Evolutionary conservation across 2,888 invertebrate species (phyloP), one percentile per base, ranked within the genome.

Genomic region (Schizaphis graminum): DNA sequence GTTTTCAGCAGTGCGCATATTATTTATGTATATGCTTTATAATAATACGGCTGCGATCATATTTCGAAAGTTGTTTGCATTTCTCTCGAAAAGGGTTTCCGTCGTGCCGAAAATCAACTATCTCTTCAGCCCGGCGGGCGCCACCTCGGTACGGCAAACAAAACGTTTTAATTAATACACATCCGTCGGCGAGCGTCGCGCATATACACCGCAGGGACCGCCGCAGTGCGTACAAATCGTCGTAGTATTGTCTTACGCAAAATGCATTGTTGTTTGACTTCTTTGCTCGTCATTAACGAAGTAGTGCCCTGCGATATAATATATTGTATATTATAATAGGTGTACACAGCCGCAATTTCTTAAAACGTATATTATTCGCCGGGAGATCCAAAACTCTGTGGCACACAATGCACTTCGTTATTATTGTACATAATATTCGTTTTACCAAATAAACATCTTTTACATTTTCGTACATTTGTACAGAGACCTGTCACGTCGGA

Each of bases 111-210:
- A 94, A 86, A 91, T 94, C 90, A 86, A 94, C 86, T 28, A 28
- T 61, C 93, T 93, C 67, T 93, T 93, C 93, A 49, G 89, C 93
- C 93, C 49, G 91, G 87, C 11, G 89, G 89, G 89, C 84, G 93
- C 84, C 93, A 90, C 89, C 85, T 89, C 89, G 56, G 26, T 35
- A 41, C 47, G 77, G 90, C 94, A 91, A 94, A 94, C 94, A 94
- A 94, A 92, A 94, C 89, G 94, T 94, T 94, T 94, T 94, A 94
- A 94, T 94, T 94, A 94, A 94, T 93, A 57, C 89, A 56, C 89
- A 85, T 49, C 57, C 85, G 47, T 49, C 35, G 67, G 28, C 61
- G 44, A 26, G 7, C 41, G 8, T 16, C 21, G 28, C 28, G 35
- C 35, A 77, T 35, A 77, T 35, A 11, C 35, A 92, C 87, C 92